A percentile compares a stretch with the other conserved stretches of the same genome.
phyloP scores from a whole-genome alignment of 2,797 vertebrate species.

The Margarornis squamiger region DNA sequence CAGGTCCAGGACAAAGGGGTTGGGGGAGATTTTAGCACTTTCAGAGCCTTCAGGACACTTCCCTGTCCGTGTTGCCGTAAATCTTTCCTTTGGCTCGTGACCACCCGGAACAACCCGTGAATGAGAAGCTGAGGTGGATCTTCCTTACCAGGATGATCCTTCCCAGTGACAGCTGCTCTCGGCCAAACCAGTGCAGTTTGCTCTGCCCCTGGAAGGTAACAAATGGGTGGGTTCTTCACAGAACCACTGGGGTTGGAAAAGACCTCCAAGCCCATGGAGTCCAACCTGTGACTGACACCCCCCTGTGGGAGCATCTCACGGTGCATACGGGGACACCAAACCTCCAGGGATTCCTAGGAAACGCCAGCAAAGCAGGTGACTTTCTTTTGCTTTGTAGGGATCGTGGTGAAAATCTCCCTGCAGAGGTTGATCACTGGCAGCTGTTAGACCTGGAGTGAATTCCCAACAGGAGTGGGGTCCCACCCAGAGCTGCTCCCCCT shows the following conservation, averaged over 20 bases:
- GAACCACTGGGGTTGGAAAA: fast-evolving
- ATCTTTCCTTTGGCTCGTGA: fast-evolving
- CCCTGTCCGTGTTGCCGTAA: neutral
- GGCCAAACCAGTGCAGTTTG: neutral
- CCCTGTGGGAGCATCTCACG: neutral
- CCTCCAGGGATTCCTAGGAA: fast-evolving
- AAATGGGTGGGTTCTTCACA: fast-evolving
- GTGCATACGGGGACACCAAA: neutral
- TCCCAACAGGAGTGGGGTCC: fast-evolving
- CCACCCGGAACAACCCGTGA: no score
- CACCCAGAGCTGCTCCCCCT: neutral
- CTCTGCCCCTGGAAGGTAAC: neutral
- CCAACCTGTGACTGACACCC: fast-evolving
- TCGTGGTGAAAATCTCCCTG: neutral
- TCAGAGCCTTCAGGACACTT: neutral
- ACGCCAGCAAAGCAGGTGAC: neutral
- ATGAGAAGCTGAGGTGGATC: neutral
- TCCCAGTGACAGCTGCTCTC: neutral
- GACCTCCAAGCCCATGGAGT: neutral
- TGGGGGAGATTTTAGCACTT: neutral
- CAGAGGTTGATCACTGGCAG: neutral
- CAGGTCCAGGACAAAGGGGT: neutral
- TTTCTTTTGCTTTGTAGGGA: neutral
- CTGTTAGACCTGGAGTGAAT: neutral
- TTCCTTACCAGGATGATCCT: fast-evolving